Conservation (phyloP, 2,797 vertebrate species). For the Antennarius maculatus region DNA sequence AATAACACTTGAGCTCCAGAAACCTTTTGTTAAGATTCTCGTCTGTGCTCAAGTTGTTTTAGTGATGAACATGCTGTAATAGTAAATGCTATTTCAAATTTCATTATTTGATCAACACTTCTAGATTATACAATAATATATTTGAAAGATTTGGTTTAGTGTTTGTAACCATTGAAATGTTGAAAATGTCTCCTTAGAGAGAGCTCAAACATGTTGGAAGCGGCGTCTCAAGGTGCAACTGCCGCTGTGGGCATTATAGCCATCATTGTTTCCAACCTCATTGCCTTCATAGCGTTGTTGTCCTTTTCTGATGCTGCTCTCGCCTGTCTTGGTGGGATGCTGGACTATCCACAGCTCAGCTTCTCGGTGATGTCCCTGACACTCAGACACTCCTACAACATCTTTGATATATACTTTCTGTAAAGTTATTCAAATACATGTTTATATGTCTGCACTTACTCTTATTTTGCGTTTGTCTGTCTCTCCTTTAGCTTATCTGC, state of each 20-base stretch:
- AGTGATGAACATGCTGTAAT: not conserved
- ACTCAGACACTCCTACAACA: not conserved
- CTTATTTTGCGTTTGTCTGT: conserved; percentile 4
- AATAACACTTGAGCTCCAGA: no score
- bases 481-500: conserved; percentile 82
- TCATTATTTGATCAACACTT: conserved; percentile 1
- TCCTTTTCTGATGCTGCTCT: conserved; percentile 83
- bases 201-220: conserved; percentile 85
- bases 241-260: conserved; percentile 81
- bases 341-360: conserved; percentile 86
- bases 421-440: not conserved
- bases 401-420: not conserved
- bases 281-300: conserved; percentile 86
- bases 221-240: conserved; percentile 84
- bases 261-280: conserved; percentile 82
- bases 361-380: conserved; percentile 80
- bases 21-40: no score
- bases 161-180: not conserved
- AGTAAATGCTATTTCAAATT: not conserved
- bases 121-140: conserved; percentile 12
- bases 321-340: conserved; percentile 89
- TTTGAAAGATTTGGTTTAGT: not conserved
- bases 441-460: not conserved
- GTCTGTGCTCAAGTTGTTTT: no score
- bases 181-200: conserved; percentile 67